Conservation (phyloP, 2,797 vertebrate genomes). For the Sebastes jordani region DNA sequence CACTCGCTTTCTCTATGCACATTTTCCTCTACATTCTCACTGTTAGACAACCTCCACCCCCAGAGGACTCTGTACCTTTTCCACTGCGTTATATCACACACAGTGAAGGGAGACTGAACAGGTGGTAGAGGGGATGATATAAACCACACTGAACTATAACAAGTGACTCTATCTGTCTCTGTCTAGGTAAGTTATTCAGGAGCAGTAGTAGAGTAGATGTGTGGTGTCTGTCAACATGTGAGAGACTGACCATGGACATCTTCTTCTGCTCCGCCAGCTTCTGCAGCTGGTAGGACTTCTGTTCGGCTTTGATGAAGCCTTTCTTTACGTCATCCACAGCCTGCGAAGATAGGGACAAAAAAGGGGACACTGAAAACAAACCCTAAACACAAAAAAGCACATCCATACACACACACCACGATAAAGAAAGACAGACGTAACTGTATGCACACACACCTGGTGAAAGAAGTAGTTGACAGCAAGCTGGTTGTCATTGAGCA, state of each 20-base stretch:
- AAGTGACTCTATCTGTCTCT: neutral
- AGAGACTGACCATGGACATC: constrained; percentile 89
- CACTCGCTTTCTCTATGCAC: neutral
- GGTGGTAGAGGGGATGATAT: neutral
- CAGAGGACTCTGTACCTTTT: neutral
- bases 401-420: neutral
- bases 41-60: neutral
- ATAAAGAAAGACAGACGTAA: neutral
- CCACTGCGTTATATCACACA: neutral
- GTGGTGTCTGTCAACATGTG: neutral
- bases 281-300: constrained; percentile 96
- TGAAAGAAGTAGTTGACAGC: constrained; percentile 94
- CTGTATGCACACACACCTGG: constrained; percentile 69
- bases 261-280: constrained; percentile 95
- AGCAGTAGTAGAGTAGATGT: neutral
- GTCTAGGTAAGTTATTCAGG: neutral
- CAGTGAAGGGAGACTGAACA: neutral
- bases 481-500: constrained; percentile 95
- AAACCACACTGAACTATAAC: neutral
- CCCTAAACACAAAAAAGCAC: neutral
- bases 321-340: constrained; percentile 95
- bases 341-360: constrained; percentile 65
- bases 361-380: neutral
- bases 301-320: constrained; percentile 93
- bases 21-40: neutral